phyloP scores from a whole-genome alignment of 2,888 invertebrate genomes.

The Onthophagus sagittarius region DNA sequence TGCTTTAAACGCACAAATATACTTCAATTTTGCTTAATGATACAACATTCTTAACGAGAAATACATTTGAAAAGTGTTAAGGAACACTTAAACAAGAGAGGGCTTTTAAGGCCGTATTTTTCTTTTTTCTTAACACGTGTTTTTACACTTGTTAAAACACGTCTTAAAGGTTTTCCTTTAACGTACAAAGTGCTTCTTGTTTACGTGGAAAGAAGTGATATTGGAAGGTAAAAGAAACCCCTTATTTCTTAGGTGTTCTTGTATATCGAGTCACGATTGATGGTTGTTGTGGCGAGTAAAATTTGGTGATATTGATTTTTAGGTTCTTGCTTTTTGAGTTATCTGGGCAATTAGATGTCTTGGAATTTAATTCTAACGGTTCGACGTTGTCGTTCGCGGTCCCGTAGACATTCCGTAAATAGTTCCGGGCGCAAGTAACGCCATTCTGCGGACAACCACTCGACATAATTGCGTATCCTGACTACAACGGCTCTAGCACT shows the following conservation, averaged over 20 bases:
- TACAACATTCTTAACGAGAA: too few species aligned
- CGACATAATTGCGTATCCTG: background rate
- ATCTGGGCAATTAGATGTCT: background rate
- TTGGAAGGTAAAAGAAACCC: background rate
- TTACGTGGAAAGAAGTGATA: background rate
- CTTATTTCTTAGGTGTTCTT: background rate
- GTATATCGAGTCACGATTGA: background rate
- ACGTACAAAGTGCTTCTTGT: background rate
- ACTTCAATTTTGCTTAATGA: too few species aligned
- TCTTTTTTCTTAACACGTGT: background rate
- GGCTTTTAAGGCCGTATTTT: background rate
- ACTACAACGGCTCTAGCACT: background rate
- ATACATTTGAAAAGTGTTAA: too few species aligned
- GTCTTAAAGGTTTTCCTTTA: background rate
- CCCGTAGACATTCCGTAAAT: background rate
- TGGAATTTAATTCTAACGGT: background rate
- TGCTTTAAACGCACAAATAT: too few species aligned
- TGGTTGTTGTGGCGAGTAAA: background rate
- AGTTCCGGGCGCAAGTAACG: background rate
- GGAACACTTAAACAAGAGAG: too few species aligned
- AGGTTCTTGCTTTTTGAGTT: too few species aligned
- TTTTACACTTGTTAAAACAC: background rate
- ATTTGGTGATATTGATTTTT: too few species aligned
- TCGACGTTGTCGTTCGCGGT: background rate
- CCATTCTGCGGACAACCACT: background rate